Evolutionary conservation across 2,113 vertebrate genomes (phyloP).

Genomic region (Coptodon rendalli): DNA sequence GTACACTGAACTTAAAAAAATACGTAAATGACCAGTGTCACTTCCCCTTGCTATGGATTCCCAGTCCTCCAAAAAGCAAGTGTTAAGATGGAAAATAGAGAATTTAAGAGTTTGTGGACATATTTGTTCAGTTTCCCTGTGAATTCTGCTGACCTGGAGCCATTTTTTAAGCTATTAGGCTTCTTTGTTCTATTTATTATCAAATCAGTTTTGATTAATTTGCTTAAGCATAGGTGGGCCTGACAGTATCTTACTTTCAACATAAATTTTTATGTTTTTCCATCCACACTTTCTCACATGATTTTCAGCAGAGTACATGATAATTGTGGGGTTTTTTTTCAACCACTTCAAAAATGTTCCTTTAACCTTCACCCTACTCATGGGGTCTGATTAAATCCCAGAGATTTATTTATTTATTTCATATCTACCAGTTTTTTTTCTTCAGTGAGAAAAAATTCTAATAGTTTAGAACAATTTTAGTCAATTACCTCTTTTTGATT

Average conservation of each 20-base stretch:
- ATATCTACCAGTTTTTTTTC: background rate
- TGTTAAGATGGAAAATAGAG: background rate
- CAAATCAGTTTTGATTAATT: background rate
- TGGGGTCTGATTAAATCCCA: background rate
- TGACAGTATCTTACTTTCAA: background rate
- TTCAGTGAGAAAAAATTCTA: too few species aligned
- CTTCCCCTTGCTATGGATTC: background rate
- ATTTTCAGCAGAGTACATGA: background rate
- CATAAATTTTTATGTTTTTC: background rate
- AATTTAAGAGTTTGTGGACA: background rate
- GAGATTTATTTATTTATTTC: background rate
- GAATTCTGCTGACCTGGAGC: background rate
- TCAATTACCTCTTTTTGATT: background rate
- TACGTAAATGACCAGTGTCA: background rate
- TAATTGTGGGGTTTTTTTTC: background rate
- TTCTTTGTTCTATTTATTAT: background rate
- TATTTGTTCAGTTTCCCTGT: background rate
- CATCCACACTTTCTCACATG: background rate
- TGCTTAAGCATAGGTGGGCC: background rate
- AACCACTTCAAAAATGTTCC: background rate
- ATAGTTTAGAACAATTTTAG: background rate
- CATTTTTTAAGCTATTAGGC: fast-evolving
- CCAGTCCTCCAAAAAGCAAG: background rate
- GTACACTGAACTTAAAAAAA: background rate
- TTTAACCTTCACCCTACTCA: background rate